phyloP scores from a whole-genome alignment of 2,888 invertebrate genomes.

The Tenthredo mesomela region DNA sequence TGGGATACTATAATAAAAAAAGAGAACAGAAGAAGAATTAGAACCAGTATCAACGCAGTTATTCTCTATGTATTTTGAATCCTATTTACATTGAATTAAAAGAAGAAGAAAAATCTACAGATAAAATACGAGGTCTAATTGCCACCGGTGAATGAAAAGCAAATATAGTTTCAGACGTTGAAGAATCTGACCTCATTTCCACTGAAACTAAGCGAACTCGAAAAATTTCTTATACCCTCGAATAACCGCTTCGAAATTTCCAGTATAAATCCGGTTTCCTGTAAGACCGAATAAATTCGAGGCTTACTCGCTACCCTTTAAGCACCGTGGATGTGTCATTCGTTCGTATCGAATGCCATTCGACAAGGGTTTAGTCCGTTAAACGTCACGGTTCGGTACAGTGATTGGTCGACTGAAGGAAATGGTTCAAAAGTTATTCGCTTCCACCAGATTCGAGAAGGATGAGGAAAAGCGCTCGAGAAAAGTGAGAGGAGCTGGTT shows the following conservation, averaged over 20 bases:
- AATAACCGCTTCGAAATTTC: not conserved
- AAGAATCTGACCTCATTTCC: not conserved
- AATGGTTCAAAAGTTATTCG: slow-evolving; percentile 22
- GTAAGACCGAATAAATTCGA: not conserved
- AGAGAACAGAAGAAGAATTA: not conserved
- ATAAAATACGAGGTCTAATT: not conserved
- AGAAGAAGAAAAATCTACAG: not conserved
- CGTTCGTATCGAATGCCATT: not conserved
- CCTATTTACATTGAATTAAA: not conserved
- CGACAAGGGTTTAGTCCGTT: slow-evolving; percentile 26
- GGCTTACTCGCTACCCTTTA: not conserved
- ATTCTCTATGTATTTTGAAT: not conserved
- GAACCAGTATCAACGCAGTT: not conserved
- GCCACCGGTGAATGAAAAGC: not conserved
- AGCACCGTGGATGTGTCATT: not conserved
- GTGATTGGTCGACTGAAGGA: slow-evolving; percentile 12
- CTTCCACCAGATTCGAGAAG: not conserved
- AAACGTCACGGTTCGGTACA: slow-evolving; percentile 26
- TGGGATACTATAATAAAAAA: not conserved
- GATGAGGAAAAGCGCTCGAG: not conserved
- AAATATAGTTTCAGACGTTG: not conserved
- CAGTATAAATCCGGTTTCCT: not conserved
- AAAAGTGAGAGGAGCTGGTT: not conserved
- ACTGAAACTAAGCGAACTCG: not conserved
- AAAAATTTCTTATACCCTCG: not conserved